phyloP scores from a whole-genome alignment of 2,888 invertebrate species.

The Erebia ligea region DNA sequence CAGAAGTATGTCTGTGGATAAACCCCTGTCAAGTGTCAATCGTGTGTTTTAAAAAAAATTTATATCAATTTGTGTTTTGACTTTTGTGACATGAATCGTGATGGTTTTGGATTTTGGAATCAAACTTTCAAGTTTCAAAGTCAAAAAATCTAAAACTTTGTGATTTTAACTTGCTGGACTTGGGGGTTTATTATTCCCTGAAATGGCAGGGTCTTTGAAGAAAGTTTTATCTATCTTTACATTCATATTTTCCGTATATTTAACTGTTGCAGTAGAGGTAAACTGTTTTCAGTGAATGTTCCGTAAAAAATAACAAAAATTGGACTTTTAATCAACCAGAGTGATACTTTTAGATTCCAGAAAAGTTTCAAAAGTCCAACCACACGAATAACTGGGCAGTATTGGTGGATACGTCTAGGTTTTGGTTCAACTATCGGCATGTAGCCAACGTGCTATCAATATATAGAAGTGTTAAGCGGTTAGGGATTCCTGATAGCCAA shows the following conservation, averaged over 20 bases:
- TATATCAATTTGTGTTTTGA: no score
- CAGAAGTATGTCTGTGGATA: no score
- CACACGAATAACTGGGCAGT: slow-evolving; percentile 99
- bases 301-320: not conserved
- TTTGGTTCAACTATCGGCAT: slow-evolving; percentile 99
- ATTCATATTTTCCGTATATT: not conserved
- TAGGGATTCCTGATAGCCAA: slow-evolving; percentile 99
- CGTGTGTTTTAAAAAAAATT: no score
- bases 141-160: no score
- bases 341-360: slow-evolving; percentile 66
- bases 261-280: slow-evolving; percentile 31
- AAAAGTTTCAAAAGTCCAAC: slow-evolving; percentile 84
- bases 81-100: no score
- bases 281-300: not conserved
- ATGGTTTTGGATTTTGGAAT: no score
- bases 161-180: no score
- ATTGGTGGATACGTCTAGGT: slow-evolving; percentile 98
- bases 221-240: not conserved
- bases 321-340: not conserved
- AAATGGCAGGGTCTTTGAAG: not conserved
- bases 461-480: slow-evolving; percentile 97
- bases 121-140: no score
- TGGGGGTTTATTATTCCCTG: not conserved
- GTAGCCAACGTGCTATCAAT: slow-evolving; percentile 99
- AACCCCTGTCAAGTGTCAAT: no score